A percentile compares a stretch with the other conserved stretches of the same genome.
phyloP scores from a whole-genome alignment of 2,888 invertebrate species.

The Mayetiola destructor region DNA sequence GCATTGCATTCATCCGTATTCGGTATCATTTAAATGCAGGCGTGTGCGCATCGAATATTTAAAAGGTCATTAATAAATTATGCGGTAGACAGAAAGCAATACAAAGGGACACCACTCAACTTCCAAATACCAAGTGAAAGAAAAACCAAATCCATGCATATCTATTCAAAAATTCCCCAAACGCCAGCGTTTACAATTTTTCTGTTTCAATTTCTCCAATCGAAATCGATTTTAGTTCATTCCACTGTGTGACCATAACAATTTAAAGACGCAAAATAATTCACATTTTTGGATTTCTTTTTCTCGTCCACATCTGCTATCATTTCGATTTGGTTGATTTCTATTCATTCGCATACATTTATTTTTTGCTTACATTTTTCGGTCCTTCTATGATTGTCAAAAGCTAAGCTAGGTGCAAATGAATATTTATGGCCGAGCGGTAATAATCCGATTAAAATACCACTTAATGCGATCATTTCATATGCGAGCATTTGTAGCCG shows the following conservation, averaged over 20 bases:
- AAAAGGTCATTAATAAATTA: conserved; percentile 13
- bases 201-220: background rate
- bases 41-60: background rate
- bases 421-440: conserved; percentile 11
- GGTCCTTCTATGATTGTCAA: conserved; percentile 2
- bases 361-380: background rate
- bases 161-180: conserved; percentile 1
- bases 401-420: conserved; percentile 13
- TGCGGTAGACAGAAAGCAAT: background rate
- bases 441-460: conserved; percentile 11
- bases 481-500: background rate
- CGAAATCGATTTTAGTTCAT: background rate
- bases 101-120: too few species aligned
- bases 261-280: background rate
- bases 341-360: background rate
- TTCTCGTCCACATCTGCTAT: too few species aligned
- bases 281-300: conserved; percentile 1
- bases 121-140: too few species aligned
- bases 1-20: background rate
- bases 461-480: conserved; percentile 8
- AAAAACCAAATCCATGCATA: conserved; percentile 3
- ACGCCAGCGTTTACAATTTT: background rate
- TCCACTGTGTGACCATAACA: background rate
- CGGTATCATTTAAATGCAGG: background rate
- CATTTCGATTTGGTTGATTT: background rate